These are phyloP conservation scores for Acleris literana DNA, from an alignment of 2,888 invertebrate species.

Conservation along the genomic window DNA sequence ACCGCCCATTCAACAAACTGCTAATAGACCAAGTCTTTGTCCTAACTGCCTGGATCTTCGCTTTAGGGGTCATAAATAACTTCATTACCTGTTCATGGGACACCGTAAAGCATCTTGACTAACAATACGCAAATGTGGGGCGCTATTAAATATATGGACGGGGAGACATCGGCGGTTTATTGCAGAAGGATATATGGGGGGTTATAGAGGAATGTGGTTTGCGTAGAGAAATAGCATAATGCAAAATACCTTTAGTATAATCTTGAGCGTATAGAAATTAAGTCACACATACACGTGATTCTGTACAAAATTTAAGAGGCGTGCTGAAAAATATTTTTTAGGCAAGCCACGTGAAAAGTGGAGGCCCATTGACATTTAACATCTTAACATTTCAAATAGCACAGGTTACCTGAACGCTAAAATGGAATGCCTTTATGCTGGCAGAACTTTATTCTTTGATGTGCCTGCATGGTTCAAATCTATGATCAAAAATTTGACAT, in stretches of 20 bases:
- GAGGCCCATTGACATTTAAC: too few relatives aligned
- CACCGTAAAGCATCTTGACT: constrained; percentile 68
- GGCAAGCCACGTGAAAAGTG: too few relatives aligned
- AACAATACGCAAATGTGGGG: constrained; percentile 77
- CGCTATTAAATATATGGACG: constrained; percentile 72
- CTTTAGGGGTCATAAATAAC: constrained; percentile 77
- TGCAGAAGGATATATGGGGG: constrained; percentile 46
- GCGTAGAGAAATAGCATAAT: constrained; percentile 12
- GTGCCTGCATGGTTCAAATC: too few relatives aligned
- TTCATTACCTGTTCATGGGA: constrained; percentile 76
- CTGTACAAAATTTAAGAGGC: too few relatives aligned
- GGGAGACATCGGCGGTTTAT: constrained; percentile 68
- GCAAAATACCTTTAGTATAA: neutral
- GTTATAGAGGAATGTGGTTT: constrained; percentile 10
- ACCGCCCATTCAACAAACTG: constrained; percentile 27
- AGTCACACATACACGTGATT: neutral
- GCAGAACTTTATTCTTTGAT: too few relatives aligned
- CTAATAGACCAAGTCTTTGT: constrained; percentile 36
- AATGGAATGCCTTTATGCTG: too few relatives aligned
- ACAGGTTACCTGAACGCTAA: too few relatives aligned
- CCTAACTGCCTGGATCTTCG: constrained; percentile 35
- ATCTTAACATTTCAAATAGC: too few relatives aligned
- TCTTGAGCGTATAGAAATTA: neutral
- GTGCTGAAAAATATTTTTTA: too few relatives aligned
- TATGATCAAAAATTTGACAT: too few relatives aligned